Conservation (phyloP, 2,113 vertebrate species). For the Galbula dea region DNA sequence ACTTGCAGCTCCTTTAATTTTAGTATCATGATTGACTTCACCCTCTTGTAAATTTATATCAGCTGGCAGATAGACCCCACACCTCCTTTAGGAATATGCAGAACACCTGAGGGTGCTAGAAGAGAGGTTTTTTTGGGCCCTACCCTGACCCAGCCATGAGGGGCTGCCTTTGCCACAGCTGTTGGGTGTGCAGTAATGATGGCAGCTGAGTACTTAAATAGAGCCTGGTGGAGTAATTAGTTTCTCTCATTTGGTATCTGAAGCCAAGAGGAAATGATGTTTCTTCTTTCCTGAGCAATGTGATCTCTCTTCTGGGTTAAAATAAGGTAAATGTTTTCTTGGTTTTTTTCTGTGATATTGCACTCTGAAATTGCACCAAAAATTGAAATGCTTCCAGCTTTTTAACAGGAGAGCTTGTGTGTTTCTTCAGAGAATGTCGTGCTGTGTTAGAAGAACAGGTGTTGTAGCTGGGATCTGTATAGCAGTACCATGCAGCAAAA, state of each 20-base stretch:
- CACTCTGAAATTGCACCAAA: rapidly evolving
- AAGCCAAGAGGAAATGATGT: rapidly evolving
- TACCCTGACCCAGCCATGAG: rapidly evolving
- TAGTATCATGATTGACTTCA: rapidly evolving
- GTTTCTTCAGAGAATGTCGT: rapidly evolving
- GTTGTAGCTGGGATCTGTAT: rapidly evolving
- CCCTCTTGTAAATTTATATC: too few species aligned
- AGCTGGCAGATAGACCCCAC: rapidly evolving
- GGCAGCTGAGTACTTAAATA: not conserved
- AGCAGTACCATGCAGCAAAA: too few species aligned
- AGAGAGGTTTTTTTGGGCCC: not conserved
- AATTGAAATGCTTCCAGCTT: rapidly evolving
- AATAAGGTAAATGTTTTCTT: not conserved
- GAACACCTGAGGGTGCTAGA: rapidly evolving
- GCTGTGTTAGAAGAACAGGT: not conserved
- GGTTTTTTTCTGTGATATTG: rapidly evolving
- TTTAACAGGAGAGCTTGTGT: rapidly evolving
- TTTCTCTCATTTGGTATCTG: rapidly evolving
- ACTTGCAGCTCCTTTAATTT: not conserved
- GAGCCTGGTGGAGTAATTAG: rapidly evolving
- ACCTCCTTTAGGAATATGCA: too few species aligned
- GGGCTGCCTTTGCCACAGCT: not conserved
- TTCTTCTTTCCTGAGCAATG: rapidly evolving
- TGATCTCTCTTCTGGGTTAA: rapidly evolving
- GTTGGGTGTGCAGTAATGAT: rapidly evolving